Base-by-base conservation (phyloP, 2,113 vertebrate species). In the Columba livia region DNA sequence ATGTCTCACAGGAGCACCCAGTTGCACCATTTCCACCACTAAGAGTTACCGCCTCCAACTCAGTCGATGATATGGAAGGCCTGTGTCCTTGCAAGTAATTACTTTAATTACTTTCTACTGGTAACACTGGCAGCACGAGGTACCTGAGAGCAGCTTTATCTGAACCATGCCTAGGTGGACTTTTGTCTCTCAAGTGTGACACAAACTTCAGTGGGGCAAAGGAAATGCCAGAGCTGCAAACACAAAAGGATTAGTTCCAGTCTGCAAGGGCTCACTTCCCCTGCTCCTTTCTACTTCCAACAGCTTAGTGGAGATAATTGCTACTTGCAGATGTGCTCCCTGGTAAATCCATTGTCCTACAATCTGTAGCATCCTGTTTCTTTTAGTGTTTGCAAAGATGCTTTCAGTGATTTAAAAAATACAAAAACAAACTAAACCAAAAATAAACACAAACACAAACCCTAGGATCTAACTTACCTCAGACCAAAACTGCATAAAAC, bases 271-370 rank as follows among this genome's bases (percentile, higher is more conserved):
- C 47, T 84, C 23, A 24, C 58, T 90, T 92, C 40, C 36, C 20
- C 31, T 58, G 11, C 12, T 93, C 24, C 51, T 57, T 67, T 88
- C 53, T 53, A 31, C 65, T 74, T 79, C 79, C 60, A 36, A 67
- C 25, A 75, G 38, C 51, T 93, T 85, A 88, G 61, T n/a, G 83
- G 50, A 61, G 70, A 69, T 95, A 93, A 93, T 84, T 92, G 70
- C 65, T 79, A 25, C 69, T 84, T 90, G 32, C 54, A 95, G 65
- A 71, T 16, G 57, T 19, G 51, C 66, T 75, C 44, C 12, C 24
- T 69, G 14, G 5, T 75, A 80, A 87, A 75, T 15, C 15, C 18
- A 44, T 71, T 86, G 90, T 85, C 53, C 26, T 72, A 25, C 6
- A 2, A 50, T 78, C 29, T 84, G 50, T 34, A 90, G 47, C 86